Percentiles rank a stretch among this genome's conserved stretches.
These are phyloP conservation scores for Harpagifer antarcticus DNA, from an alignment of 2,797 vertebrate species.

Conservation along the genomic window DNA sequence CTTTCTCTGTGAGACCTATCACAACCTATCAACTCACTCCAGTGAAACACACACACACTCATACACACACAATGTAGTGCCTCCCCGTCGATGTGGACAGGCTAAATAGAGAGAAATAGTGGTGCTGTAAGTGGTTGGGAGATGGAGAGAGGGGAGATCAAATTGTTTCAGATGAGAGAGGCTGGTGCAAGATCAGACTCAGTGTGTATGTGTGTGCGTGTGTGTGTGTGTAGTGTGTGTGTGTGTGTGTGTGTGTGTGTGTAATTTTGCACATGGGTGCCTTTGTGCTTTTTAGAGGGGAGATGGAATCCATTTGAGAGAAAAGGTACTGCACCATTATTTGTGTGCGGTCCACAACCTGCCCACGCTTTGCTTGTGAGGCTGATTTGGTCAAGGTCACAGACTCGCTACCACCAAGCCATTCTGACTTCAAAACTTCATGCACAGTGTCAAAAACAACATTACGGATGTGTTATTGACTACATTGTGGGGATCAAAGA, in stretches of 20 bases:
- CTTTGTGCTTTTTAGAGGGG: not conserved
- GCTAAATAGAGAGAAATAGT: constrained; percentile 72
- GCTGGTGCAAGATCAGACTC: constrained; percentile 20
- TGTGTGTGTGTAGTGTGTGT: constrained; percentile 21
- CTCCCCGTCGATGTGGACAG: constrained; percentile 46
- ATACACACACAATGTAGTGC: constrained; percentile 20
- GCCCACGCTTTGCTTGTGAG: not conserved
- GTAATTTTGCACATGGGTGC: constrained; percentile 5
- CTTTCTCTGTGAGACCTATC: constrained; percentile 75
- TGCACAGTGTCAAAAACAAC: not conserved
- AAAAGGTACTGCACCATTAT: constrained; percentile 3
- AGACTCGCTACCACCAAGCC: not conserved
- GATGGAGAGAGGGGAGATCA: constrained; percentile 38
- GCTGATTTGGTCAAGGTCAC: constrained; percentile 22
- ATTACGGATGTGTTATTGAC: not conserved
- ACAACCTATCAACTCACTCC: constrained; percentile 70
- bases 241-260: constrained; percentile 10
- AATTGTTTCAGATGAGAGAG: constrained; percentile 58
- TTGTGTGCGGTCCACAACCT: not conserved
- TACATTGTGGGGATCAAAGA: not conserved
- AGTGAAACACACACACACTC: constrained; percentile 42
- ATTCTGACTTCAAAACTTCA: not conserved
- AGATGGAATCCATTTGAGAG: constrained; percentile 26
- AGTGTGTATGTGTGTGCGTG: not conserved
- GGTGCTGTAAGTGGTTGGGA: constrained; percentile 62